Conservation (phyloP, 2,113 vertebrate species). For the Acanthisitta chloris region DNA sequence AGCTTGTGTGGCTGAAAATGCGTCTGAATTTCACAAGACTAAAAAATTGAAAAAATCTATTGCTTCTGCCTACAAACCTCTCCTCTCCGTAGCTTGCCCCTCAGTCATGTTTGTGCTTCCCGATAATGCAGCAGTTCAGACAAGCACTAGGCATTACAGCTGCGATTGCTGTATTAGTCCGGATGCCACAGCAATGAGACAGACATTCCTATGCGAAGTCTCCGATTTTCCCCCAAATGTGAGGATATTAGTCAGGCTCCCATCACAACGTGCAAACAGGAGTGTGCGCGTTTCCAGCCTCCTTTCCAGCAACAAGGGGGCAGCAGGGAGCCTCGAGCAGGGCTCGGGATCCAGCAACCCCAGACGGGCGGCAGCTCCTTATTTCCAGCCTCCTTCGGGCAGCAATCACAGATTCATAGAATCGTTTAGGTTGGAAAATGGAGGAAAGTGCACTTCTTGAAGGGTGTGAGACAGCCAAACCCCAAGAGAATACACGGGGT, state of each 20-base stretch:
- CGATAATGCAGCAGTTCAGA: neutral
- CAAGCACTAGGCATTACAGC: neutral
- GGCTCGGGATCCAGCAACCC: neutral
- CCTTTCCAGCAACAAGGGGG: slow-evolving; percentile 54
- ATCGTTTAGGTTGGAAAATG: neutral
- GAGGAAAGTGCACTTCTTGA: neutral
- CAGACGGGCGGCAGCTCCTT: neutral
- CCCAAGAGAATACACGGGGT: neutral
- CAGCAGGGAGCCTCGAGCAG: slow-evolving; percentile 57
- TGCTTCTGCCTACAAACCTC: neutral
- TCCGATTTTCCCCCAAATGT: slow-evolving; percentile 19
- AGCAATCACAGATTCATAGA: neutral
- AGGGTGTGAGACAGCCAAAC: neutral
- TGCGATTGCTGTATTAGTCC: neutral
- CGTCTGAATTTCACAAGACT: neutral
- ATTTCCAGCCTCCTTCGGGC: neutral
- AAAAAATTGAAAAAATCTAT: neutral
- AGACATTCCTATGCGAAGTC: slow-evolving; percentile 24
- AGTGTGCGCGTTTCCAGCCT: neutral
- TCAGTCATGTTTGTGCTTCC: neutral
- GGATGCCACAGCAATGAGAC: slow-evolving; percentile 41
- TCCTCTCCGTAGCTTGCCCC: neutral
- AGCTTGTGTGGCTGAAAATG: neutral
- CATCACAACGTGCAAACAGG: neutral
- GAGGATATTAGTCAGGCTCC: slow-evolving; percentile 6